Conservation (phyloP, 2,888 invertebrate species). For the Cactoblastis cactorum region DNA sequence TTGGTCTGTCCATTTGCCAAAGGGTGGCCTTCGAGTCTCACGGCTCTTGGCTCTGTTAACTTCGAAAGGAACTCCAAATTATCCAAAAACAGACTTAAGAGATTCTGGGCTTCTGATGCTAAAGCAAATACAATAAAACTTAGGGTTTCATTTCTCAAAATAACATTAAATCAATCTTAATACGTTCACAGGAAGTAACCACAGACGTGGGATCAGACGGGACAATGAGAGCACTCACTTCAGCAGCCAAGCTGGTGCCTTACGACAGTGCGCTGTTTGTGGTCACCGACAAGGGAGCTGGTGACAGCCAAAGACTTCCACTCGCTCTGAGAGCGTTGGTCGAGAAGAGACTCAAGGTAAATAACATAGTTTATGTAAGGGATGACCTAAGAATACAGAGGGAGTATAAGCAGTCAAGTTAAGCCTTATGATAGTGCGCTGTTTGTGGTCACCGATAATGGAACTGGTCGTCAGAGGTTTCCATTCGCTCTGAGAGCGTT, state of each 20-base stretch:
- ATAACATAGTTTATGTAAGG: background rate
- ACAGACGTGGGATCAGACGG: constrained; percentile 64
- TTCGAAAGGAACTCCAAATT: no score
- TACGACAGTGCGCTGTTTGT: constrained; percentile 82
- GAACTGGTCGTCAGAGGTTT: background rate
- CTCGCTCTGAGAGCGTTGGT: constrained; percentile 59
- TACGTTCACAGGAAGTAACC: constrained; percentile 47
- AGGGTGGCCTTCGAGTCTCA: no score
- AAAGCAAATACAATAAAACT: background rate
- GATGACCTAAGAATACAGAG: background rate
- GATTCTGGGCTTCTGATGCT: no score
- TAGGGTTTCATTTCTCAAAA: background rate
- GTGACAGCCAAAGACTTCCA: constrained; percentile 63
- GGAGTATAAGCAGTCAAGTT: background rate
- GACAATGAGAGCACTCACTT: constrained; percentile 79
- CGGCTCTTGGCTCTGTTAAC: no score
- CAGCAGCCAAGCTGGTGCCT: constrained; percentile 80
- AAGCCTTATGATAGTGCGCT: background rate
- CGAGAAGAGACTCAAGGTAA: constrained; percentile 62
- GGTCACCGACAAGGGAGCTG: constrained; percentile 76
- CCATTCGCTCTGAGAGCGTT: background rate
- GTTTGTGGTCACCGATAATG: background rate
- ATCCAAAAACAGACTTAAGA: no score
- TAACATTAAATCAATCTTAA: background rate
- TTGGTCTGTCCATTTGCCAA: no score